Base-by-base conservation (phyloP, 2,888 invertebrate species). In the Theretra japonica region DNA sequence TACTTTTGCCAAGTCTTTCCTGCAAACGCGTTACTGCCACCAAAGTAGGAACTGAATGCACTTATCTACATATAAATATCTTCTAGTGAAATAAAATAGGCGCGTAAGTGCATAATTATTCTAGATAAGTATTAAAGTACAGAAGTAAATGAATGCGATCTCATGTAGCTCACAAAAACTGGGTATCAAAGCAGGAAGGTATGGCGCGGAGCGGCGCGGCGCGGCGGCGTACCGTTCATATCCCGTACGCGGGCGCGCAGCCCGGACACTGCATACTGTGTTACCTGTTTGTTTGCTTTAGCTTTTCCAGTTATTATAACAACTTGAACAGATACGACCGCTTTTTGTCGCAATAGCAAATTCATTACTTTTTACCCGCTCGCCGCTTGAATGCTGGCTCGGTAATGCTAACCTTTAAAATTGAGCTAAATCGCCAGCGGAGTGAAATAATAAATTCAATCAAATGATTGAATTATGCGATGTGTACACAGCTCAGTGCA, bases 211-310 rank as follows among this genome's bases (percentile, higher is more conserved):
- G 41, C 15, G 82, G 62, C 21, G 41, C 59, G 88, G 83, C 81
- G 80, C 77, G 70, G 80, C 81, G 81, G 81, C 86, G 86, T 85
- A 88, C 88, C 87, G 88, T 86, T 88, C 82, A 83, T 86, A 88
- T 89, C 88, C 89, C 85, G 84, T 80, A 80, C 79, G 83, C 83
- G 87, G 80, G 88, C 58, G 25, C 25, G 57, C 58, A 48, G 65
- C 88, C 88, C 90, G 90, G 89, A 90, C 89, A 86, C 89, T 87
- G 86, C 88, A 88, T 88, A 88, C 87, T 84, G 81, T 81, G 83
- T 76, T 88, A 86, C 88, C 85, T 80, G 88, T 86, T 83, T 76
- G 79, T 80, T 83, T 80, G 86, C 86, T 85, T 83, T 81, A 84
- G 81, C 86, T 84, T 87, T 88, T 87, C 83, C 83, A 83, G 85